Base-by-base conservation (phyloP, 2,113 vertebrate genomes). In the Zosterops hypoxanthus region DNA sequence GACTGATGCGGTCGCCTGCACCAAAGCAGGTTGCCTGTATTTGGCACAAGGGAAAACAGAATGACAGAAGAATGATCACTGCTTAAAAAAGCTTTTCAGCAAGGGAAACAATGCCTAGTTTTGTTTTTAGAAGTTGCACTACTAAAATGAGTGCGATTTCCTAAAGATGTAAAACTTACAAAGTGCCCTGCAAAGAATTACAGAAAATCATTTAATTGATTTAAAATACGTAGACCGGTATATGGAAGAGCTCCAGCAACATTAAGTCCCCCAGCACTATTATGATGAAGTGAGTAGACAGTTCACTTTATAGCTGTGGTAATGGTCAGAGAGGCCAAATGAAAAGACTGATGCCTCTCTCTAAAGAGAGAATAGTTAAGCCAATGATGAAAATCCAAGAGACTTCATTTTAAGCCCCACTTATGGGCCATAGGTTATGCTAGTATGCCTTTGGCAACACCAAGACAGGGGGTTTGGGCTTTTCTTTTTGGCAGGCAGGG, bases 381-480 rank as follows among this genome's bases (percentile, higher is more conserved):
- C 18, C 28, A 39, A 3, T 31, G 6, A 76, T 46, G 34, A 77
- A 92, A 83, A 65, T 60, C 22, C 46, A 47, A 42, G 12, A 53
- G 8, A 39, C 13, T 46, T 66, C 23, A 50, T 39, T 73, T 39
- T n/a, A 71, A 80, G 31, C 1, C 7, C 5, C 42, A 26, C 8
- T 53, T 70, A 34, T 7, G 12, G 90, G 12, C 11, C 26, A n/a
- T 16, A 64, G 17, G 28, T 55, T 71, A 69, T 39, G 28, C 4
- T 63, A 84, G 12, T 26, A 47, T 20, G 34, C 21, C 41, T 79
- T 47, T 71, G 29, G 25, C 8, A 79, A 26, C 9, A 44, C 16
- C 15, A 47, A 22, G 12, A 47, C 11, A 56, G 14, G 24, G 6
- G 1, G 44, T 36, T 33, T 7, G 24, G 29, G 14, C 0, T 2